phyloP scores from a whole-genome alignment of 2,888 invertebrate species.

The Amiota mariae region DNA sequence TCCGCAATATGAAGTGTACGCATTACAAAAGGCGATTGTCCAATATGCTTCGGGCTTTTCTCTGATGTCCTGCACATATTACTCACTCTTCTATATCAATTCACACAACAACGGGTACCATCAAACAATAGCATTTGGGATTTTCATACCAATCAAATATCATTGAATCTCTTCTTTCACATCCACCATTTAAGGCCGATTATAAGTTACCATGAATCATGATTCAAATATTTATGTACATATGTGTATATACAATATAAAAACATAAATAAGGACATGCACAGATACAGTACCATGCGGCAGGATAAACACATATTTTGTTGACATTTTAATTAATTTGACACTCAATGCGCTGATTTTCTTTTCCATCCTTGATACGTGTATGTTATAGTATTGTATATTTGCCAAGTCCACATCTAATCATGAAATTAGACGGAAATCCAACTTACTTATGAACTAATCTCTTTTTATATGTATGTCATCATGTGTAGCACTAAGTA shows the following conservation, averaged over 20 bases:
- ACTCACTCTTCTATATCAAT: not conserved
- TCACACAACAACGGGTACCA: slow-evolving; percentile 49
- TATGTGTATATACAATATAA: too few relatives aligned
- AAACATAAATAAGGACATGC: not conserved
- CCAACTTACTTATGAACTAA: slow-evolving; percentile 9
- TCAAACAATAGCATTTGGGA: too few relatives aligned
- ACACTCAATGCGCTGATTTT: slow-evolving; percentile 56
- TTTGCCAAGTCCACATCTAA: slow-evolving; percentile 18
- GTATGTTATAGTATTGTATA: slow-evolving; percentile 33
- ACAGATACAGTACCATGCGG: not conserved
- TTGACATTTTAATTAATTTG: slow-evolving; percentile 68
- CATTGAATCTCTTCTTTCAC: too few relatives aligned
- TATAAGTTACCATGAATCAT: too few relatives aligned
- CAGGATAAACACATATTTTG: slow-evolving; percentile 58
- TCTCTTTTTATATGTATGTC: not conserved
- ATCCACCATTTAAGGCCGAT: too few relatives aligned
- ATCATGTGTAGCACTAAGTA: slow-evolving; percentile 51
- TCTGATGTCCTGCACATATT: too few relatives aligned
- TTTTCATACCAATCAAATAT: too few relatives aligned
- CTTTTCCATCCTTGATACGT: slow-evolving; percentile 28
- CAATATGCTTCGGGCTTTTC: too few relatives aligned
- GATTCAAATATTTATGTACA: too few relatives aligned
- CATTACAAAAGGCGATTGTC: too few relatives aligned
- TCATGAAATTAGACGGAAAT: slow-evolving; percentile 7
- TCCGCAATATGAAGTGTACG: too few relatives aligned